These are phyloP conservation scores for Crocodylus rhombifer DNA, from an alignment of 2,797 vertebrate genomes.

Conservation along the genomic window DNA sequence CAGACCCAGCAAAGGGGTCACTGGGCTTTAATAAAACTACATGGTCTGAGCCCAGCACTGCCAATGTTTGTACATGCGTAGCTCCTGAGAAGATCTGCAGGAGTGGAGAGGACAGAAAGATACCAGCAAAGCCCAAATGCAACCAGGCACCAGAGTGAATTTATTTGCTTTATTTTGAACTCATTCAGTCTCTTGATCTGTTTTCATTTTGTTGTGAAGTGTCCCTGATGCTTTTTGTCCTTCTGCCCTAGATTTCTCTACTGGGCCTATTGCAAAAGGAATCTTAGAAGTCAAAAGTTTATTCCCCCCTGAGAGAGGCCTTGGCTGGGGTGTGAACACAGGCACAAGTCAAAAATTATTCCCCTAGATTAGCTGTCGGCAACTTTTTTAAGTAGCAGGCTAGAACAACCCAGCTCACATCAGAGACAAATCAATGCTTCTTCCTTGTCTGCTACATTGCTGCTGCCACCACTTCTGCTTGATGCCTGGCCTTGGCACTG, in stretches of 20 bases:
- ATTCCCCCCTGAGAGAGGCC: not conserved
- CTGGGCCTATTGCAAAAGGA: not conserved
- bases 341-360: not conserved
- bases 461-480: too few species aligned
- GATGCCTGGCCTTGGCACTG: too few species aligned
- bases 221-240: not conserved
- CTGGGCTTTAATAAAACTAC: not conserved
- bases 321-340: not conserved
- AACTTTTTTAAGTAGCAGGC: too few species aligned
- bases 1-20: not conserved
- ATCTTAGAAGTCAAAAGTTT: not conserved
- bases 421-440: too few species aligned
- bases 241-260: not conserved
- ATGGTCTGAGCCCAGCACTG: not conserved
- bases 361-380: not conserved
- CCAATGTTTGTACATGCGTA: too few species aligned
- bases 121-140: not conserved
- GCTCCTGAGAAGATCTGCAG: not conserved
- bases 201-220: too few species aligned
- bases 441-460: too few species aligned
- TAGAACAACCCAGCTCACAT: too few species aligned
- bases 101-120: too few species aligned
- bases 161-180: not conserved
- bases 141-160: not conserved
- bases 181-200: not conserved